Conservation (phyloP, 2,797 vertebrate genomes). For the Sebastes matsubarae region DNA sequence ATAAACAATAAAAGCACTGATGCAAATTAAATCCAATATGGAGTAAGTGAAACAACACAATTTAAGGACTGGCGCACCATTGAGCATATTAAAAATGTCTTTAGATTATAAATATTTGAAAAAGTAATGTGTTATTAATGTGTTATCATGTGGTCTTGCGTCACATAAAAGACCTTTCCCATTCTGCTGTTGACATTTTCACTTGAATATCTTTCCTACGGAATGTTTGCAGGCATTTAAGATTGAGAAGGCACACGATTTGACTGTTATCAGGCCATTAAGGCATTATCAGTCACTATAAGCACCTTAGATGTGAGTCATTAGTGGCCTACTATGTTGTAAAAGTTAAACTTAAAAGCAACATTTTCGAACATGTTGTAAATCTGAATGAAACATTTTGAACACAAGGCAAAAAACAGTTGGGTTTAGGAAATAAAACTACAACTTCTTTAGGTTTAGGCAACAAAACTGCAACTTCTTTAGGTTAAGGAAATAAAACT, state of each 20-base stretch:
- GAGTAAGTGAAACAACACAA: constrained; percentile 27
- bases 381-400: too few relatives aligned
- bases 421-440: too few relatives aligned
- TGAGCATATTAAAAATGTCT: constrained; percentile 13
- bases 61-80: neutral
- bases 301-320: too few relatives aligned
- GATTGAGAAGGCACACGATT: neutral
- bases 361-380: too few relatives aligned
- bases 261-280: too few relatives aligned
- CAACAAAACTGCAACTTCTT: too few relatives aligned
- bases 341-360: too few relatives aligned
- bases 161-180: neutral
- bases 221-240: neutral
- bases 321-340: too few relatives aligned
- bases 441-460: too few relatives aligned
- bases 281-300: too few relatives aligned
- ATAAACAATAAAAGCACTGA: constrained; percentile 51
- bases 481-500: too few relatives aligned
- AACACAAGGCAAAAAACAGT: too few relatives aligned
- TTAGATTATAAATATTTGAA: constrained; percentile 18
- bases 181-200: constrained; percentile 22
- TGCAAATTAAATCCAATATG: constrained; percentile 52
- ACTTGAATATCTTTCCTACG: neutral
- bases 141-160: neutral
- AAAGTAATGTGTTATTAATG: neutral